These are phyloP conservation scores for Cinclus cinclus DNA, from an alignment of 2,113 vertebrate species.

Conservation along the genomic window DNA sequence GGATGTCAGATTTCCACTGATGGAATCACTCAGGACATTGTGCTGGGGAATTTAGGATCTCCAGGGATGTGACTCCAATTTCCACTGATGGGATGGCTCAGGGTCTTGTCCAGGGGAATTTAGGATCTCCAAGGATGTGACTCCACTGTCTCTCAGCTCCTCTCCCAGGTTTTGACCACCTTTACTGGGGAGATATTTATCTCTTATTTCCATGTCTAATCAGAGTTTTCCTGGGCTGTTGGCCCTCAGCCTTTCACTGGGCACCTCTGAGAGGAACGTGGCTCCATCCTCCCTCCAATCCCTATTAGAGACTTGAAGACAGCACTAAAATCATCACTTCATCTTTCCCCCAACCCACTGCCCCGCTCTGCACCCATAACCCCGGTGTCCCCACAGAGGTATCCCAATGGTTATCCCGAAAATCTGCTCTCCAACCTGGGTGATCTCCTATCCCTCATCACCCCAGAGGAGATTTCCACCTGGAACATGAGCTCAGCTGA, in stretches of 20 bases:
- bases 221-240: neutral
- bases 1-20: too few species aligned
- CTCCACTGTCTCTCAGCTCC: neutral
- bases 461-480: neutral
- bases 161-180: neutral
- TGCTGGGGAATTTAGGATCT: neutral
- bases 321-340: neutral
- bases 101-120: neutral
- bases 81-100: neutral
- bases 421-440: neutral
- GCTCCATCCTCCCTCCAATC: neutral
- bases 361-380: too few species aligned
- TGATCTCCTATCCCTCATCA: neutral
- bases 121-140: neutral
- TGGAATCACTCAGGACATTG: rapidly evolving
- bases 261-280: neutral
- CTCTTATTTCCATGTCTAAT: neutral
- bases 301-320: neutral
- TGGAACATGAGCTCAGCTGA: slow-evolving; percentile 66
- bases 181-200: neutral
- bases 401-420: slow-evolving; percentile 67
- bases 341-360: neutral
- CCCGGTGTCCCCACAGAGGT: neutral
- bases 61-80: too few species aligned
- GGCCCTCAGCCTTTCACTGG: neutral